Base-by-base conservation (phyloP, 2,888 invertebrate species). In the Rugalucina vietnamica region DNA sequence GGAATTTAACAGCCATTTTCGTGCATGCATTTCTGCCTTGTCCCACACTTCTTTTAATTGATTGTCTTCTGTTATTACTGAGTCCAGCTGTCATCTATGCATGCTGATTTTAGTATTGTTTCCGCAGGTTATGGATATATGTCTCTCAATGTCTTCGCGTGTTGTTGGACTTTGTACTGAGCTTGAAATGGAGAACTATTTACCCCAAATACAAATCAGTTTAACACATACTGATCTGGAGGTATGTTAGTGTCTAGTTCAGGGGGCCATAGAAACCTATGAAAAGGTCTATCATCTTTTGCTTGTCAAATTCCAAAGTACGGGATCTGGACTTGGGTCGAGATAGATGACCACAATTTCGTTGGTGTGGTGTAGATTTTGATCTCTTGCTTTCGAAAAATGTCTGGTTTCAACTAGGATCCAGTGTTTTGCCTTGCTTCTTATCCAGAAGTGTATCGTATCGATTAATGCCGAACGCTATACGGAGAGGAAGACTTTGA, bases 1-100 rank as follows among this genome's bases (percentile, higher is more conserved):
- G n/a, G 82, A 82, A 57, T 74, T 77, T n/a, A 69, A 79, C 37
- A 70, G 21, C 75, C 70, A 71, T 65, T 81, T 71, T 24, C 50
- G 39, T 0, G 65, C 78, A 49, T 34, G 39, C 82, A 82, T 85
- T 12, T 76, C 74, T 29, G 78, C 77, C 29, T 71, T 75, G 21
- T 49, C 21, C 71, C 79, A 76, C 32, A 86, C 57, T 29, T n/a
- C 21, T 32, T 65, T 65, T 14, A 86, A 39, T 29, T 84, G 36
- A 37, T 74, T 27, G 32, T 39, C 49, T 24, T 78, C 79, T 54
- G 21, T 73, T 10, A 21, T 8, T 10, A 84, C 73, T 34, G 87
- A 87, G 14, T 84, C 80, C 83, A 86, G 34, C 54, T 65, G 71
- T 86, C 80, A 50, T 86, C 86, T 50, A 86, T 78, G 37, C 84